Conservation (phyloP, 2,888 invertebrate genomes). For the Molanna angustata region DNA sequence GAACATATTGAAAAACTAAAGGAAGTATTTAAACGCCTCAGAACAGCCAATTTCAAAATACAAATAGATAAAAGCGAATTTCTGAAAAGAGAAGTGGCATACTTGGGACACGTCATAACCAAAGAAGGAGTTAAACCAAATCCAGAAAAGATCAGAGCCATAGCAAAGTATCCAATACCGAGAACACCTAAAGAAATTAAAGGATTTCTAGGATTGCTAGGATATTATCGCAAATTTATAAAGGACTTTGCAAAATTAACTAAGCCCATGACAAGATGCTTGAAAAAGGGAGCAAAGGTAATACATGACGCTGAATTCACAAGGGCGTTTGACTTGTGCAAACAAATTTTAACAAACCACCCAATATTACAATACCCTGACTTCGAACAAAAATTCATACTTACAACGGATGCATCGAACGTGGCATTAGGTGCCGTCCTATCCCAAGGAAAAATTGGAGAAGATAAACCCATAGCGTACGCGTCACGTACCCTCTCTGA, state of each 20-base stretch:
- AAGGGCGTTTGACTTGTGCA: not conserved
- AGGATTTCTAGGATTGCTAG: slow-evolving; percentile 4
- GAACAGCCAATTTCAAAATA: slow-evolving; percentile 38
- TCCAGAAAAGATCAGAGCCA: slow-evolving; percentile 3
- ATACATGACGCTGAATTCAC: too few species aligned
- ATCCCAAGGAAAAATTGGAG: not conserved
- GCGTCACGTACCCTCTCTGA: not conserved
- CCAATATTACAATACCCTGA: slow-evolving; percentile 5
- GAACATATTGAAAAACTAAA: not conserved
- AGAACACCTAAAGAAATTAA: slow-evolving; percentile 1
- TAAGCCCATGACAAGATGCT: not conserved
- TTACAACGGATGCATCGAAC: not conserved
- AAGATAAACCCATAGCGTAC: not conserved
- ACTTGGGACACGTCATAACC: slow-evolving; percentile 1
- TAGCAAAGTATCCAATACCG: slow-evolving; percentile 6
- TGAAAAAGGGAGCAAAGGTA: not conserved
- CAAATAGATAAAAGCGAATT: slow-evolving; percentile 36
- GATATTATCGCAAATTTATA: slow-evolving; percentile 7
- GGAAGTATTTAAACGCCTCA: not conserved
- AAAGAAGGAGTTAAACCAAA: slow-evolving; percentile 10
- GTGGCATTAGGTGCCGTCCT: not conserved
- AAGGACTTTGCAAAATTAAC: not conserved
- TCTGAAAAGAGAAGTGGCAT: slow-evolving; percentile 1
- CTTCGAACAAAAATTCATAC: not conserved
- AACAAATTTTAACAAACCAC: not conserved